Conservation (phyloP, 1,140 invertebrate genomes). For the Drosophila truncata region DNA sequence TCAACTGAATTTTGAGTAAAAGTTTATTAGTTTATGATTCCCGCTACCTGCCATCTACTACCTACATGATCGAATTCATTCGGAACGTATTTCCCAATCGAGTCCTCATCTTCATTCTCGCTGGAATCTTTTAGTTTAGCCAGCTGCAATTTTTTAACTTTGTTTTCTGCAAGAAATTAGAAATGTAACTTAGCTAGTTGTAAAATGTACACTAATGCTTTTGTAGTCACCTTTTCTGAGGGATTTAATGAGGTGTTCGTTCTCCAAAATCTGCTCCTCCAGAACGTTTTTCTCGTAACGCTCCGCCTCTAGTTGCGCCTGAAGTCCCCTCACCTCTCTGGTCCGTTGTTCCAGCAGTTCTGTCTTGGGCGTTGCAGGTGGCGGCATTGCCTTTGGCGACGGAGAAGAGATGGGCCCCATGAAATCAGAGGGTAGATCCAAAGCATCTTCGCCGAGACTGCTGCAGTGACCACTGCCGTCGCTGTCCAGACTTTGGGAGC, state of each 20-base stretch:
- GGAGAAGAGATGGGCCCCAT: background rate
- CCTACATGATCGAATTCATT: slow-evolving; percentile 62
- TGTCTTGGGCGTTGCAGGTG: slow-evolving; percentile 71
- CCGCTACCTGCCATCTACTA: slow-evolving; percentile 43
- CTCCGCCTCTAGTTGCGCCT: slow-evolving; percentile 66
- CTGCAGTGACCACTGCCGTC: slow-evolving; percentile 13
- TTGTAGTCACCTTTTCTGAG: slow-evolving; percentile 31
- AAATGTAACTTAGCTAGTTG: background rate
- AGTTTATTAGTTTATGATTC: slow-evolving; percentile 8
- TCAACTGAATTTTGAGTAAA: slow-evolving; percentile 52
- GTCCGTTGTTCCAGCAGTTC: slow-evolving; percentile 65
- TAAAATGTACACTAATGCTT: background rate
- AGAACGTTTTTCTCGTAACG: slow-evolving; percentile 71
- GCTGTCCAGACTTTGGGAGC: slow-evolving; percentile 3
- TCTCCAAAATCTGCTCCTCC: slow-evolving; percentile 71
- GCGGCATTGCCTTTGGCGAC: slow-evolving; percentile 11
- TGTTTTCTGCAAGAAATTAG: slow-evolving; percentile 28
- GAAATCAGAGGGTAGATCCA: slow-evolving; percentile 1
- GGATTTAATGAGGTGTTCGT: slow-evolving; percentile 42
- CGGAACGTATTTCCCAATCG: slow-evolving; percentile 5
- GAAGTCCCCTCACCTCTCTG: slow-evolving; percentile 61
- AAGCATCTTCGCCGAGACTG: background rate
- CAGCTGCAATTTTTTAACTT: slow-evolving; percentile 32
- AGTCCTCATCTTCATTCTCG: slow-evolving; percentile 15
- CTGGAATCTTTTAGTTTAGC: slow-evolving; percentile 21